Conservation (phyloP, 1,140 invertebrate species). For the Condylostylus longicornis region DNA sequence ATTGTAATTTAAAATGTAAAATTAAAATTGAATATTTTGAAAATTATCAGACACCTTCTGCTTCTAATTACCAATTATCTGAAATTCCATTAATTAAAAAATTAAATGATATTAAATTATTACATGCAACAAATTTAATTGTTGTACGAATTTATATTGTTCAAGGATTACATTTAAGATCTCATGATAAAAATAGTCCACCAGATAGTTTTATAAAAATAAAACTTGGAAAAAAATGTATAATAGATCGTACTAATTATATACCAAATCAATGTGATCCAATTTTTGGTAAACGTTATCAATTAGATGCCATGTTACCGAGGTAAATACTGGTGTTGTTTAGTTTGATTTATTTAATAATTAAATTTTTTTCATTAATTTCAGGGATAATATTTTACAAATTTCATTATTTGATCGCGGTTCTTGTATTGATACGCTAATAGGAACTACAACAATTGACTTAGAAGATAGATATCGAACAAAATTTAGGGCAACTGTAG, state of each 20-base stretch:
- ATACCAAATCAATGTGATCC: slow-evolving; percentile 70
- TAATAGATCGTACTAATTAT: slow-evolving; percentile 59
- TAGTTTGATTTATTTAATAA: not conserved
- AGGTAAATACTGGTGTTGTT: slow-evolving; percentile 4
- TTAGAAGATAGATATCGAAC: slow-evolving; percentile 76
- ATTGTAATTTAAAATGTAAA: slow-evolving; percentile 35
- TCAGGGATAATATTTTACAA: slow-evolving; percentile 48
- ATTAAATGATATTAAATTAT: slow-evolving; percentile 29
- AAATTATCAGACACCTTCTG: slow-evolving; percentile 37
- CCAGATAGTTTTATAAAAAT: slow-evolving; percentile 67
- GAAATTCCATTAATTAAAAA: too few relatives aligned
- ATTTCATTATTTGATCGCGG: slow-evolving; percentile 68
- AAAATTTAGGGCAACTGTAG: slow-evolving; percentile 60
- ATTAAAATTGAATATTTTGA: slow-evolving; percentile 25
- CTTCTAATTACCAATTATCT: too few relatives aligned
- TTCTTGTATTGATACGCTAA: slow-evolving; percentile 55
- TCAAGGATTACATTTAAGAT: slow-evolving; percentile 48
- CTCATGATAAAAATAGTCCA: slow-evolving; percentile 55
- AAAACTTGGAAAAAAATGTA: slow-evolving; percentile 45
- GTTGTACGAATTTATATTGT: slow-evolving; percentile 67
- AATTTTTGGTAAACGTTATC: slow-evolving; percentile 51
- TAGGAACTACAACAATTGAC: slow-evolving; percentile 72
- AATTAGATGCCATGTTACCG: slow-evolving; percentile 18
- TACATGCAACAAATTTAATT: slow-evolving; percentile 43
- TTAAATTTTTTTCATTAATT: slow-evolving; percentile 41